Conservation (phyloP, 2,888 invertebrate species). For the Buathra laborator region DNA sequence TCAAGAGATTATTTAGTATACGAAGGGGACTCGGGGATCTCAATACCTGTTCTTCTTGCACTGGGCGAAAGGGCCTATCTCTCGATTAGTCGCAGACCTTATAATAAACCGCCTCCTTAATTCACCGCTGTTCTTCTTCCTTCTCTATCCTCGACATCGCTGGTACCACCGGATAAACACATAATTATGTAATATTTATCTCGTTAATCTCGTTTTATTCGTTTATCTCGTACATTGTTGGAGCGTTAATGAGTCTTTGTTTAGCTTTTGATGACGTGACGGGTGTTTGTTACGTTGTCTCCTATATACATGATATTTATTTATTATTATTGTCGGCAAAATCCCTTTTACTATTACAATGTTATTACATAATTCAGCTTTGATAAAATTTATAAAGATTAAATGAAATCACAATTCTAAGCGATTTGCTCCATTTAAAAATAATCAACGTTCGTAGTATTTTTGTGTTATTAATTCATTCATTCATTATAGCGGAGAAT, state of each 20-base stretch:
- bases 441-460: too few species aligned
- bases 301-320: too few species aligned
- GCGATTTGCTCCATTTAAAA: too few species aligned
- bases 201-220: not conserved
- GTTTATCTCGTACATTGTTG: constrained; percentile 57
- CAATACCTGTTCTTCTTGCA: constrained; percentile 47
- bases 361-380: too few species aligned
- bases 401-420: too few species aligned
- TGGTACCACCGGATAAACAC: constrained; percentile 39
- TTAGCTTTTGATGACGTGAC: constrained; percentile 32
- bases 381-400: too few species aligned
- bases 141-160: not conserved
- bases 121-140: constrained; percentile 25
- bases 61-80: constrained; percentile 10
- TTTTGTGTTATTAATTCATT: too few species aligned
- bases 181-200: constrained; percentile 56
- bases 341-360: too few species aligned
- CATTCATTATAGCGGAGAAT: too few species aligned
- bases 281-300: constrained; percentile 1
- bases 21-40: constrained; percentile 28
- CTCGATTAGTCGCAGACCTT: constrained; percentile 53
- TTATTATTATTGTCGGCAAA: too few species aligned
- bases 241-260: constrained; percentile 61
- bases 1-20: constrained; percentile 50
- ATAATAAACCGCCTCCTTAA: constrained; percentile 48